phyloP scores from a whole-genome alignment of 2,888 invertebrate genomes.

The Pasiphila rectangulata region DNA sequence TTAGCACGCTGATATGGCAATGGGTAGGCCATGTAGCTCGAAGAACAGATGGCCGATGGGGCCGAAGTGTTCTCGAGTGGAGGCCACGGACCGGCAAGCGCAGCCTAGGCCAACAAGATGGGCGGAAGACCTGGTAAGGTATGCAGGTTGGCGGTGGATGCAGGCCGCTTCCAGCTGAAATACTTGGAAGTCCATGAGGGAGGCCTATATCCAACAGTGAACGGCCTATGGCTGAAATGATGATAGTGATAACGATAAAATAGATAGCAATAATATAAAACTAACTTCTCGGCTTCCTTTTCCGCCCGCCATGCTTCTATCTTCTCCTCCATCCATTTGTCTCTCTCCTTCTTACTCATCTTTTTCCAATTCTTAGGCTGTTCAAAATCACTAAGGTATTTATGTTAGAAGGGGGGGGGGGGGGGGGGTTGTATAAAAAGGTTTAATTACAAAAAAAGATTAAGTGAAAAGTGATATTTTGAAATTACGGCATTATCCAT shows the following conservation, averaged over 20 bases:
- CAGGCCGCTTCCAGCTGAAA: too few relatives aligned
- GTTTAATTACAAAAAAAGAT: not conserved
- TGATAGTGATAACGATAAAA: not conserved
- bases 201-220: too few relatives aligned
- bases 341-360: conserved; percentile 63
- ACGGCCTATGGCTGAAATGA: not conserved
- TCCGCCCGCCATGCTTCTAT: conserved; percentile 63
- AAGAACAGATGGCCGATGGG: too few relatives aligned
- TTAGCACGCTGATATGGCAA: too few relatives aligned
- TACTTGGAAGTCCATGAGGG: too few relatives aligned
- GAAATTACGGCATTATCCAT: not conserved
- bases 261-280: too few relatives aligned
- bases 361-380: conserved; percentile 71
- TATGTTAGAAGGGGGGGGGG: conserved; percentile 18
- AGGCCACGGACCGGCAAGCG: too few relatives aligned
- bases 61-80: too few relatives aligned
- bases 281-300: conserved; percentile 70
- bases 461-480: not conserved
- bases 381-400: conserved; percentile 32
- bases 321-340: conserved; percentile 55
- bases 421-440: conserved; percentile 13
- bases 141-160: too few relatives aligned
- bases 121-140: too few relatives aligned
- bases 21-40: too few relatives aligned
- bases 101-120: too few relatives aligned